phyloP scores from a whole-genome alignment of 1,140 invertebrate species.

The Drosophila funebris region DNA sequence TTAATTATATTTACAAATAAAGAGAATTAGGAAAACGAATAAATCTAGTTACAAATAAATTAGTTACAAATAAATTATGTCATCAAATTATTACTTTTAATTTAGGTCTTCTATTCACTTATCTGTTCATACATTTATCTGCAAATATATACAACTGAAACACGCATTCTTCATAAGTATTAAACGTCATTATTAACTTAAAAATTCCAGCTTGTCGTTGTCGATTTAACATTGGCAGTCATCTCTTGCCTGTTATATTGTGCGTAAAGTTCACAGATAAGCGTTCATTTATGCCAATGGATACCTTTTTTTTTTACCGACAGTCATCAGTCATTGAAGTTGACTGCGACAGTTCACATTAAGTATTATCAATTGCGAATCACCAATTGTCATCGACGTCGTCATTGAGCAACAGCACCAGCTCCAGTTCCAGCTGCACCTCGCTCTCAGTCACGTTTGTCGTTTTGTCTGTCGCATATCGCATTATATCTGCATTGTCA shows the following conservation, averaged over 20 bases:
- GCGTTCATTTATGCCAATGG: slow-evolving; percentile 41
- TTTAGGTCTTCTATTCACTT: slow-evolving; percentile 20
- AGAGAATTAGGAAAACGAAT: too few relatives aligned
- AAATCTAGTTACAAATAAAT: too few relatives aligned
- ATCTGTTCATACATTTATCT: neutral
- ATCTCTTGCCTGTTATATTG: slow-evolving; percentile 61
- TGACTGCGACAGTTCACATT: slow-evolving; percentile 49
- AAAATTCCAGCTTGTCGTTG: slow-evolving; percentile 20
- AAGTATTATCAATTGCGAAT: slow-evolving; percentile 73
- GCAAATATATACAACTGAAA: slow-evolving; percentile 10
- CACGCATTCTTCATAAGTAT: neutral
- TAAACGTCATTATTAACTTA: slow-evolving; percentile 27
- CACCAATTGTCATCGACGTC: slow-evolving; percentile 38
- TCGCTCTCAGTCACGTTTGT: slow-evolving; percentile 47
- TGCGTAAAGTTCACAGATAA: slow-evolving; percentile 69
- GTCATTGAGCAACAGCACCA: slow-evolving; percentile 3
- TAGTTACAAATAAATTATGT: neutral
- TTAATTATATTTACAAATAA: too few relatives aligned
- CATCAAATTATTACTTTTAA: neutral
- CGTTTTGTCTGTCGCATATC: slow-evolving; percentile 60
- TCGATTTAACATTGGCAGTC: slow-evolving; percentile 47
- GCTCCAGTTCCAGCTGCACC: neutral
- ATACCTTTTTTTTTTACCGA: neutral
- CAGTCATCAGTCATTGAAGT: slow-evolving; percentile 48
- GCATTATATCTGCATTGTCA: slow-evolving; percentile 80